These are phyloP conservation scores for Halcyon smyrnensis DNA, from an alignment of 2,797 vertebrate genomes.

Conservation along the genomic window DNA sequence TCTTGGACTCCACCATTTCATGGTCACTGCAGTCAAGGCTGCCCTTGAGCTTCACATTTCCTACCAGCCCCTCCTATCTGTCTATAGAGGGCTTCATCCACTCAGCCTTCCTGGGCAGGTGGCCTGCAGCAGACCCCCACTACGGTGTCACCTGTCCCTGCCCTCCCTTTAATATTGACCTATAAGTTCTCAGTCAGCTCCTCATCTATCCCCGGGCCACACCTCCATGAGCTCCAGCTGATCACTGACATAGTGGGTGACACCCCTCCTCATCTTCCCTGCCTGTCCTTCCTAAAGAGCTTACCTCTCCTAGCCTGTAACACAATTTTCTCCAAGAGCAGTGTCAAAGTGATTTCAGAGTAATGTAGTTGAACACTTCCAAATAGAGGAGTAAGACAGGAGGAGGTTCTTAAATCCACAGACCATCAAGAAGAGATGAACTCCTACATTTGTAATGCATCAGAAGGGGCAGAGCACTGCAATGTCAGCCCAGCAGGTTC, in stretches of 20 bases:
- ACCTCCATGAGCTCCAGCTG: not conserved
- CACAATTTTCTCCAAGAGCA: not conserved
- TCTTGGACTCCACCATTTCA: no score
- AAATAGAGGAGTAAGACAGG: not conserved
- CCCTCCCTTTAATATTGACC: not conserved
- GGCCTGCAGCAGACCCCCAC: not conserved
- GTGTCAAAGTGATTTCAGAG: not conserved
- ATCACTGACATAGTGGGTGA: not conserved
- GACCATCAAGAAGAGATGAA: not conserved
- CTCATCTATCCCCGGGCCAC: not conserved
- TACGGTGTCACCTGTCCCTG: not conserved
- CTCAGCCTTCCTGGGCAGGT: not conserved
- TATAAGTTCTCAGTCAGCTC: not conserved
- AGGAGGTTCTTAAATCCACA: not conserved
- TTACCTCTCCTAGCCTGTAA: not conserved
- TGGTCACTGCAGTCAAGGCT: no score
- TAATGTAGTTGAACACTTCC: not conserved
- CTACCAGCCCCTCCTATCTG: not conserved
- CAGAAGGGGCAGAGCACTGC: not conserved
- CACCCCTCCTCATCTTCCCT: not conserved
- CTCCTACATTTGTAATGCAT: not conserved
- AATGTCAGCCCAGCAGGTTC: not conserved
- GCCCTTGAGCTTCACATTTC: no score
- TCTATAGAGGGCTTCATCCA: not conserved
- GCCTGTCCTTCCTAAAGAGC: not conserved